Evolutionary conservation across 2,797 vertebrate species (phyloP).

Genomic region (Steatocranus sp.): DNA sequence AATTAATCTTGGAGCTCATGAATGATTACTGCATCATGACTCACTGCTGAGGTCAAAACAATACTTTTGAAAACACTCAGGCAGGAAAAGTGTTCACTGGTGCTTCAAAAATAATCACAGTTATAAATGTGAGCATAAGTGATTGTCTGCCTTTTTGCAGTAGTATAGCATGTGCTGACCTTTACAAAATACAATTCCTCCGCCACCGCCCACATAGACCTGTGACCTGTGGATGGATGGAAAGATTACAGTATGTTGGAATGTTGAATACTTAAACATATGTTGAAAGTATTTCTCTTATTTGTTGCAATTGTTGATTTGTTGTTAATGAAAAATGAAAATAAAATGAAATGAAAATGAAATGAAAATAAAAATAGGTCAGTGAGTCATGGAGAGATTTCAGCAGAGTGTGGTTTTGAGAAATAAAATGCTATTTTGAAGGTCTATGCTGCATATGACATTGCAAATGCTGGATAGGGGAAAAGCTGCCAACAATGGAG

Average conservation of each 20-base stretch:
- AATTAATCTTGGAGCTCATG: background rate
- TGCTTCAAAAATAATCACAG: background rate
- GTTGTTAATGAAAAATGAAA: background rate
- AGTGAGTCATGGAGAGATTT: background rate
- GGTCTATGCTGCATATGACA: background rate
- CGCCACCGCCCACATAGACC: background rate
- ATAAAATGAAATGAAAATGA: background rate
- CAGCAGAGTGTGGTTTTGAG: background rate
- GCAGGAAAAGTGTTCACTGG: background rate
- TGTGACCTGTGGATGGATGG: background rate
- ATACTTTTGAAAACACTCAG: background rate
- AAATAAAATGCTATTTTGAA: background rate
- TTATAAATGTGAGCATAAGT: background rate
- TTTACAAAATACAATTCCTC: background rate
- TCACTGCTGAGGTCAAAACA: background rate
- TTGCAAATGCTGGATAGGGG: constrained; percentile 3
- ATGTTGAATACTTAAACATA: background rate
- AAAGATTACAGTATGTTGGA: background rate
- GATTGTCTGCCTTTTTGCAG: background rate
- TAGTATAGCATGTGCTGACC: background rate
- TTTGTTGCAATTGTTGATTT: background rate
- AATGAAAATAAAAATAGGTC: background rate
- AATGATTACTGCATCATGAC: background rate
- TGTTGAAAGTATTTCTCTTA: background rate
- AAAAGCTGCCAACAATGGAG: constrained; percentile 25